Evolutionary conservation across 1,140 invertebrate species (phyloP).

Genomic region (Drosophila lacteicornis): DNA sequence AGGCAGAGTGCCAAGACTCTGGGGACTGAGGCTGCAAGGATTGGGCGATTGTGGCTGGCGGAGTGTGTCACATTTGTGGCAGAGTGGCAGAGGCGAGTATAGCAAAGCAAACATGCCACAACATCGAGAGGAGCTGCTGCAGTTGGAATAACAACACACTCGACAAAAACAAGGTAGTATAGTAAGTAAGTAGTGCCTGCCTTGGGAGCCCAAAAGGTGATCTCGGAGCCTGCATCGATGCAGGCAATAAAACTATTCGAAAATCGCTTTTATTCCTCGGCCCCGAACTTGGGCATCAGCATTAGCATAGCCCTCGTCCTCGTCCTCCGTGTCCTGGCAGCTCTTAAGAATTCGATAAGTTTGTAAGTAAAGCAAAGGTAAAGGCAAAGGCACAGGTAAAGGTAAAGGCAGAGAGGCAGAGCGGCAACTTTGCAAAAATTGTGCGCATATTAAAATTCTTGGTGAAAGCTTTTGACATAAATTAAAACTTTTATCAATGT

Average conservation of each 20-base stretch:
- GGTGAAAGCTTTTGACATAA: conserved; percentile 84
- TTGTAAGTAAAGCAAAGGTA: conserved; percentile 1
- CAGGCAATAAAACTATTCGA: conserved; percentile 14
- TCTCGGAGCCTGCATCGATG: conserved; percentile 1
- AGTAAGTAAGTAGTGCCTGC: background rate
- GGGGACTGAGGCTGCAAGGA: background rate
- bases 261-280: conserved; percentile 2
- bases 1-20: background rate
- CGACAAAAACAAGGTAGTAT: conserved; percentile 2
- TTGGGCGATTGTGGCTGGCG: conserved; percentile 7
- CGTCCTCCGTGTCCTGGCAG: background rate
- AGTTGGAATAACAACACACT: conserved; percentile 28
- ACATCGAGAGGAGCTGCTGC: conserved; percentile 1
- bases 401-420: conserved; percentile 10
- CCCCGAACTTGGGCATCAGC: conserved; percentile 10
- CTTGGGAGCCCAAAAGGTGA: background rate
- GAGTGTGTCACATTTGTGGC: conserved; percentile 33
- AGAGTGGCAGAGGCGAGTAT: conserved; percentile 12
- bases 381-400: background rate
- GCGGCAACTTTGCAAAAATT: conserved; percentile 78
- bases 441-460: conserved; percentile 84
- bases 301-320: conserved; percentile 11
- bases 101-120: conserved; percentile 21
- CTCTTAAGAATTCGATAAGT: conserved; percentile 22
- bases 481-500: conserved; percentile 78